Evolutionary conservation across 2,797 vertebrate genomes (phyloP), one percentile per base, ranked within the genome.

Genomic region (Calcarius lapponicus): DNA sequence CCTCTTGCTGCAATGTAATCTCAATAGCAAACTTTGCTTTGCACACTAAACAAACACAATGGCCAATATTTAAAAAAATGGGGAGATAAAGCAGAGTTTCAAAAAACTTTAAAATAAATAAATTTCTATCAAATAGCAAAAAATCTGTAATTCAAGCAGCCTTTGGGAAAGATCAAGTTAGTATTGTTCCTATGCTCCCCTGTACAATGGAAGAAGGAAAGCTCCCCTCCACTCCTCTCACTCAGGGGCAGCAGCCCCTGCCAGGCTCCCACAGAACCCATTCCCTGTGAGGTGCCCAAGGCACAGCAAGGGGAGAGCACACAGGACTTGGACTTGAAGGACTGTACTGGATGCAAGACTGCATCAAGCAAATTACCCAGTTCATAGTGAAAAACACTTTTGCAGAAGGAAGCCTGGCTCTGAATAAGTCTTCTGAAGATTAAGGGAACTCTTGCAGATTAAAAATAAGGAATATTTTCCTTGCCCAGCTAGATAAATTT

Each of bases 1-100:
- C 13, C 60, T 88, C 73, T 60, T 65, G 51, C 71, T 88, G 51
- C 54, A 96, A 82, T 17, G 50, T 64, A 88, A 92, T 93, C 89
- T 73, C 84, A 76, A 73, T 51, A 67, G n/a, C 80, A 95, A 92
- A 74, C 65, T 90, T 83, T 53, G 45, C 31, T 88, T 69, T 73
- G 83, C 47, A 73, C 34, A 29, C 66, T 60, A 64, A 90, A 74
- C 34, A 90, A 92, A 95, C 71, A 73, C 14, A 34, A 64, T 31
- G 10, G 58, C 42, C 51, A 45, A n/a, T 16, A 50, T 8, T 76
- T 28, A 80, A 92, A 92, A 91, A 38, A 29, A 18, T 4, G 15
- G 16, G n/a, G 19, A 67, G 45, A 80, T 42, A 71, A 82, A 84
- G 43, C 1, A 3, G 36, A 67, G 9, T 45, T 53, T 31, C 3